Conservation (phyloP, 2,113 vertebrate species). For the Cyanoderma ruficeps region DNA sequence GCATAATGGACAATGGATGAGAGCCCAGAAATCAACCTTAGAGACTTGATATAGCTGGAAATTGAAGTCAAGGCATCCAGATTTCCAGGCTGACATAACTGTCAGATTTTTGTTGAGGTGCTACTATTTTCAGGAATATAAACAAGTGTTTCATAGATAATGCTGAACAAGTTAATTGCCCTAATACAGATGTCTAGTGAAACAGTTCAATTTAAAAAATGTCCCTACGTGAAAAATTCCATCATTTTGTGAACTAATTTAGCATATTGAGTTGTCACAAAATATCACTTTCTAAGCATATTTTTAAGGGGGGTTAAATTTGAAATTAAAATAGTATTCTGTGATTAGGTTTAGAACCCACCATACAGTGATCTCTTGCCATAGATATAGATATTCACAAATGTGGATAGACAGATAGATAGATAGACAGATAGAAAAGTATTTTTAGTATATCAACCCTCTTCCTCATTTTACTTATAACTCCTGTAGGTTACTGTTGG, state of each 20-base stretch:
- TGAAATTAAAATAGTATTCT: background rate
- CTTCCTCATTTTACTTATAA: background rate
- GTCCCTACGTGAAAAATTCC: background rate
- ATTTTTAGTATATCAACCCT: background rate
- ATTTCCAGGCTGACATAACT: background rate
- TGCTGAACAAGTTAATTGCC: background rate
- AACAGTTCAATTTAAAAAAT: background rate
- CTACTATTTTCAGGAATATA: background rate
- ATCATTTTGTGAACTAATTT: background rate
- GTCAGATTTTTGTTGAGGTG: background rate
- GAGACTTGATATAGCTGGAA: background rate
- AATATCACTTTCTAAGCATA: background rate
- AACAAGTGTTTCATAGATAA: background rate
- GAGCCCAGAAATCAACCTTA: too few species aligned
- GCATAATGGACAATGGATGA: background rate
- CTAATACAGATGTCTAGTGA: background rate
- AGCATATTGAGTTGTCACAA: background rate
- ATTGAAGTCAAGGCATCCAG: too few species aligned
- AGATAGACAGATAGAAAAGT: accelerated
- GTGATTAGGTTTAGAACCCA: background rate
- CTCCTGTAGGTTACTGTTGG: background rate
- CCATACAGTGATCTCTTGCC: background rate
- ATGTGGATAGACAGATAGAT: background rate
- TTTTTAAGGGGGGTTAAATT: background rate
- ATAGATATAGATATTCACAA: background rate